Percentiles rank a stretch among this genome's conserved stretches.
These are phyloP conservation scores for Nyctibius grandis DNA, from an alignment of 2,797 vertebrate genomes.

Conservation along the genomic window DNA sequence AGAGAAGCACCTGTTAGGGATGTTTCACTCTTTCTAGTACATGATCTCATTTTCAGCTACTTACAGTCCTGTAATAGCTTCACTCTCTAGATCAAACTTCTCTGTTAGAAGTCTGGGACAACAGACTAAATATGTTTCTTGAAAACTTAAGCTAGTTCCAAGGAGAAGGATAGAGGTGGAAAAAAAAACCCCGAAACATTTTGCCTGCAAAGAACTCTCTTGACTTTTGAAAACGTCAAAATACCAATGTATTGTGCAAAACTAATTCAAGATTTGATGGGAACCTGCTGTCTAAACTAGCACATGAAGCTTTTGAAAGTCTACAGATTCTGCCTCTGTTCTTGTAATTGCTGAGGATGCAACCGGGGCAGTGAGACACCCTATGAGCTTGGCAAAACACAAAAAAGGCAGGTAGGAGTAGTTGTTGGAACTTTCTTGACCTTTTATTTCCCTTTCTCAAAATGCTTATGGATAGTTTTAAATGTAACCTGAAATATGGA, in stretches of 20 bases:
- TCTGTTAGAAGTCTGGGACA: neutral
- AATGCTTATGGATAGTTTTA: neutral
- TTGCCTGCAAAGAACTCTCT: neutral
- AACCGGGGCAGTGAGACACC: neutral
- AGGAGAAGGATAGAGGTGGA: neutral
- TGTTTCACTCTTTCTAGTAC: neutral
- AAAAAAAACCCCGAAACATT: neutral
- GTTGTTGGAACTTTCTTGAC: neutral
- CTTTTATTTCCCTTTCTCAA: neutral
- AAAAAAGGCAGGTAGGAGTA: neutral
- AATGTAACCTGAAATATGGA: neutral
- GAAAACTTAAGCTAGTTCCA: neutral
- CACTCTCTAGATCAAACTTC: neutral
- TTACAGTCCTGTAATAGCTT: neutral
- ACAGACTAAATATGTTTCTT: neutral
- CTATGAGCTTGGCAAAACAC: neutral
- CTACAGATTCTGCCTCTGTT: neutral
- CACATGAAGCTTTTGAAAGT: neutral
- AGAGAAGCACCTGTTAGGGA: neutral
- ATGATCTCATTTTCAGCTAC: neutral
- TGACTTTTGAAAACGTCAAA: neutral
- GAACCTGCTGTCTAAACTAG: neutral
- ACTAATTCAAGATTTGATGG: neutral
- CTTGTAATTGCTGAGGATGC: neutral
- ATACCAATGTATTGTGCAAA: neutral